Conservation (phyloP, 2,888 invertebrate species). For the Sinelater perroti region DNA sequence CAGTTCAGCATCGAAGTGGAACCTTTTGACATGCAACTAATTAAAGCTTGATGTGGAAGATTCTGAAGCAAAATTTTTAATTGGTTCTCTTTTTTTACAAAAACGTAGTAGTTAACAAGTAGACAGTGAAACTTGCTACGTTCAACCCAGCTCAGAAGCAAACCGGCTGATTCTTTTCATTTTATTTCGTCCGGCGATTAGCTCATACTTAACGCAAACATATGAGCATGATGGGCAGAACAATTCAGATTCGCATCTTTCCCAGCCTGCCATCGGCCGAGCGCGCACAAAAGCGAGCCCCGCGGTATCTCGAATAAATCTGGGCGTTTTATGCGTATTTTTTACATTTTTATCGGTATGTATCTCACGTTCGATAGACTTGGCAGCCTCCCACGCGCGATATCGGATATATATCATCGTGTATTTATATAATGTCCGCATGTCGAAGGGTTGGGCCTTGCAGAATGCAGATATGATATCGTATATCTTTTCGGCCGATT, state of each 20-base stretch:
- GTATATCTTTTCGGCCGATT: constrained; percentile 51
- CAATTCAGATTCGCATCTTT: constrained; percentile 1
- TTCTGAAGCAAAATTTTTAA: too few species aligned
- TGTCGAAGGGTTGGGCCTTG: constrained; percentile 51
- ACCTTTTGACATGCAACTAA: too few species aligned
- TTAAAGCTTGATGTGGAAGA: too few species aligned
- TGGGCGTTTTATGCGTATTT: constrained; percentile 51
- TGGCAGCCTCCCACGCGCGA: constrained; percentile 53
- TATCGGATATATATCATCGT: constrained; percentile 55
- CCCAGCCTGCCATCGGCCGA: background rate
- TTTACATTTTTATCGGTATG: constrained; percentile 51
- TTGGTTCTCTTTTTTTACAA: too few species aligned
- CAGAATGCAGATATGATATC: constrained; percentile 53
- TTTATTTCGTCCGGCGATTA: too few species aligned
- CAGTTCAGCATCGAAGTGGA: too few species aligned
- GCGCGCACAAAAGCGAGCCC: constrained; percentile 20
- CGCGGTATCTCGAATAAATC: constrained; percentile 42
- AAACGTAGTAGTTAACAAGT: too few species aligned
- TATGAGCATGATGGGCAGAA: too few species aligned
- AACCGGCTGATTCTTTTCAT: too few species aligned
- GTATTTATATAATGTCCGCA: constrained; percentile 55
- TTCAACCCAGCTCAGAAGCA: too few species aligned
- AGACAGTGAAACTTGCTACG: too few species aligned
- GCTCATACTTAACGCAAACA: too few species aligned
- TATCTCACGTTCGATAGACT: constrained; percentile 56